Evolutionary conservation across 2,113 vertebrate species (phyloP), one percentile per base, ranked within the genome.

Genomic region (Centropus unirufus): DNA sequence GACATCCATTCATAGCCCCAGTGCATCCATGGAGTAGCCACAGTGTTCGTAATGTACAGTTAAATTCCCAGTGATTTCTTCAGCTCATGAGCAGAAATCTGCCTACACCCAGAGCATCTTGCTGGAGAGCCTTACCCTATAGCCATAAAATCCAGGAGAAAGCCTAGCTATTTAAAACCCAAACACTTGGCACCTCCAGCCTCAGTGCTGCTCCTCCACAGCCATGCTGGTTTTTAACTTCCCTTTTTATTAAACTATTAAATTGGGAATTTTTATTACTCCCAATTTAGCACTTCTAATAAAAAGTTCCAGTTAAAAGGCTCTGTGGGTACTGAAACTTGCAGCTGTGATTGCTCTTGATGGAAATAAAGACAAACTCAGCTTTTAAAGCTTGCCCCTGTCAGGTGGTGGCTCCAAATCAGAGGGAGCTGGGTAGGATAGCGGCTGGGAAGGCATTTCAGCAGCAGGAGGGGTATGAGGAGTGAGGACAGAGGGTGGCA

Each of bases 201-300:
- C 87, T 95, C 72, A 23, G 36, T 67, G 64, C 42, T 81, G 94
- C 69, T 95, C 67, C 23, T 90, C 36, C 66, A 40, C 39, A 85
- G 68, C 93, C 59, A 14, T 42, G 77, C 62, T 90, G 76, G 62
- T 72, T 96, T 88, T 89, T 68, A 79, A 73, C 58, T 89, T 91
- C 78, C 54, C n/a, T 91, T 94, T 96, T 95, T 96, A 95, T 94
- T 88, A 91, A 96, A 89, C 83, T 92, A 95, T 92, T 89, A 93
- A 86, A 90, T 77, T 88, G 61, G 76, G 87, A 76, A 46, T 14
- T 89, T 93, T 96, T 97, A 96, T 96, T 85, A 73, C 89, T 94
- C 85, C 92, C 67, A 68, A 46, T 97, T 96, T 96, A 96, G 79
- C 79, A 77, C 78, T 96, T 93, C 85, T 93, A 95, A 96, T 96